Base-by-base conservation (phyloP, 2,888 invertebrate genomes). In the Actias luna region DNA sequence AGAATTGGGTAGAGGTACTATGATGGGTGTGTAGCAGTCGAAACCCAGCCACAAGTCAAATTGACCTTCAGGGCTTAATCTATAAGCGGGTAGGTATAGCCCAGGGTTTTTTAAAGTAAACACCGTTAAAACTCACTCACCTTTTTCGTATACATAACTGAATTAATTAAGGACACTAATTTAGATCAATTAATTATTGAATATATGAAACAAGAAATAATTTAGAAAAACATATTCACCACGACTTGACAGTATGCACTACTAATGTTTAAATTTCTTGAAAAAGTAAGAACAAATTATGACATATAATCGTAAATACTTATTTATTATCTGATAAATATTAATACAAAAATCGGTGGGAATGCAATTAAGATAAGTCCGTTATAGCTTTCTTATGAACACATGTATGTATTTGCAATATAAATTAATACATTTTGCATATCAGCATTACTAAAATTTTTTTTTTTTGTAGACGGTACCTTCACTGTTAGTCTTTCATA, bases 281-380 rank as follows among this genome's bases (percentile, higher is more conserved):
- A 29, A 29, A 55, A 8, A 5, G 0, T 25, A 55, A 55, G 14
- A 27, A 2, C 14, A 5, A 55, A 29, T 55, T 29, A 55, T 16
- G 55, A 55, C n/a, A 16, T 55, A 16, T 55, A 7, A 55, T 55
- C 55, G 16, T 2, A 29, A 29, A 55, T 16, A 55, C 27, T 55
- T 27, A 55, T 55, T 29, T 29, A 27, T n/a, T n/a, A 55, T 27
- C 29, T 16, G 55, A 55, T 55, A 55, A 55, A 64, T 59, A 46
- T 31, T 52, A 36, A 16, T 64, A 58, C 52, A 61, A 39, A 58
- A 61, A 61, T 64, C 33, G 59, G 52, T 58, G 33, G 36, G 57
- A 25, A 55, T 25, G 62, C 57, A 46, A 63, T 64, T 62, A 29
- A 55, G 55, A 55, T 55, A 29, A 25, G 3, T 18, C 25, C 12